Evolutionary conservation across 2,888 invertebrate species (phyloP).

Genomic region (Trachelus tabidus): DNA sequence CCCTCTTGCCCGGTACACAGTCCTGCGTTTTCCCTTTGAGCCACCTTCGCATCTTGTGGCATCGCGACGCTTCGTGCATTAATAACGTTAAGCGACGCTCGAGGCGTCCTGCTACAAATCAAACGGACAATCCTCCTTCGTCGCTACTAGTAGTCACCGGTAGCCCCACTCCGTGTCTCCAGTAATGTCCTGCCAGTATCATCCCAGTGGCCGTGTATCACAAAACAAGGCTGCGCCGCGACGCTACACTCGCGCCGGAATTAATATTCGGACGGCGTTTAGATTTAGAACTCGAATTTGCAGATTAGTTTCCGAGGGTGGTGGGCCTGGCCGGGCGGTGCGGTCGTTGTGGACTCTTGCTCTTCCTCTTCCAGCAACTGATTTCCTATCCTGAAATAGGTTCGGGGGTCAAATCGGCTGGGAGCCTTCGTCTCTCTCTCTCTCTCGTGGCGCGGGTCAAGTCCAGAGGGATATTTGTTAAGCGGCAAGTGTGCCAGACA

Average conservation of each 20-base stretch:
- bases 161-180: background rate
- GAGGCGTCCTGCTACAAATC: background rate
- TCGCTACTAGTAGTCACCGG: background rate
- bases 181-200: background rate
- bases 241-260: conserved; percentile 31
- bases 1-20: background rate
- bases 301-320: conserved; percentile 59
- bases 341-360: conserved; percentile 33
- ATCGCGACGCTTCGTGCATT: background rate
- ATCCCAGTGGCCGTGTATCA: conserved; percentile 10
- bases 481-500: conserved; percentile 60
- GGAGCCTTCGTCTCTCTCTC: background rate
- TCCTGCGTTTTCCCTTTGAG: background rate
- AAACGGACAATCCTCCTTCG: background rate
- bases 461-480: conserved; percentile 48
- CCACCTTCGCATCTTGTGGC: background rate
- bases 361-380: background rate
- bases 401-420: conserved; percentile 7
- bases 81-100: background rate
- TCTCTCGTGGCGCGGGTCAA: conserved; percentile 8
- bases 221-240: conserved; percentile 16
- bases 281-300: conserved; percentile 66
- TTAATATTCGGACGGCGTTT: conserved; percentile 63
- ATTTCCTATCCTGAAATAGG: background rate
- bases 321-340: conserved; percentile 30